Percentiles rank a stretch among this genome's conserved stretches.
phyloP scores from a whole-genome alignment of 2,888 invertebrate species.

The Thymelicus acteon region DNA sequence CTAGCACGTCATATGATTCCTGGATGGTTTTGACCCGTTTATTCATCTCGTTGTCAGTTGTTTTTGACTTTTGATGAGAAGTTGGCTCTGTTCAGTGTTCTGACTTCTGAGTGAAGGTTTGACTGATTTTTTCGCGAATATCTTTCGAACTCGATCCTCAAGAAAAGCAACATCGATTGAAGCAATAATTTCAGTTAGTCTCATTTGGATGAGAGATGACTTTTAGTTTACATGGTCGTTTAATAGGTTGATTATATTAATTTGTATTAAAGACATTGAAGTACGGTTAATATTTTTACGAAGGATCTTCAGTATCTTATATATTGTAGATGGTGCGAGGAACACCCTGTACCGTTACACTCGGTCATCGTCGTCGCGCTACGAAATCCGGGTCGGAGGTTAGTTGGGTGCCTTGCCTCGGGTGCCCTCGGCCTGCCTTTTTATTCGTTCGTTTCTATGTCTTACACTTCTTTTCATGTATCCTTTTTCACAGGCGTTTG shows the following conservation, averaged over 20 bases:
- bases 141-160: too few relatives aligned
- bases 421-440: slow-evolving; percentile 25
- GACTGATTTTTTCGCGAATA: too few relatives aligned
- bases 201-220: too few relatives aligned
- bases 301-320: slow-evolving; percentile 12
- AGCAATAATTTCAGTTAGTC: too few relatives aligned
- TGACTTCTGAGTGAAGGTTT: too few relatives aligned
- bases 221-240: too few relatives aligned
- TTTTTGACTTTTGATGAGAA: too few relatives aligned
- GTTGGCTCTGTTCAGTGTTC: too few relatives aligned
- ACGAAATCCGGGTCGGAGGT: slow-evolving; percentile 46
- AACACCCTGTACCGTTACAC: slow-evolving; percentile 41
- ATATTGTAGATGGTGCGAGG: slow-evolving; percentile 1
- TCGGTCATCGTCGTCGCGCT: slow-evolving; percentile 45
- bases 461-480: slow-evolving; percentile 27
- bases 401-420: slow-evolving; percentile 20
- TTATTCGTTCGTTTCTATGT: slow-evolving; percentile 15
- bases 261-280: neutral
- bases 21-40: too few relatives aligned
- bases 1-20: too few relatives aligned
- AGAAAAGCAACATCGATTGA: too few relatives aligned
- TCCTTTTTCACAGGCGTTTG: neutral
- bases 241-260: neutral
- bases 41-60: too few relatives aligned
- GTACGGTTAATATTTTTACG: neutral